A percentile compares a stretch with the other conserved stretches of the same genome.
phyloP scores from a whole-genome alignment of 1,140 invertebrate genomes.

The Leptopilina boulardi region DNA sequence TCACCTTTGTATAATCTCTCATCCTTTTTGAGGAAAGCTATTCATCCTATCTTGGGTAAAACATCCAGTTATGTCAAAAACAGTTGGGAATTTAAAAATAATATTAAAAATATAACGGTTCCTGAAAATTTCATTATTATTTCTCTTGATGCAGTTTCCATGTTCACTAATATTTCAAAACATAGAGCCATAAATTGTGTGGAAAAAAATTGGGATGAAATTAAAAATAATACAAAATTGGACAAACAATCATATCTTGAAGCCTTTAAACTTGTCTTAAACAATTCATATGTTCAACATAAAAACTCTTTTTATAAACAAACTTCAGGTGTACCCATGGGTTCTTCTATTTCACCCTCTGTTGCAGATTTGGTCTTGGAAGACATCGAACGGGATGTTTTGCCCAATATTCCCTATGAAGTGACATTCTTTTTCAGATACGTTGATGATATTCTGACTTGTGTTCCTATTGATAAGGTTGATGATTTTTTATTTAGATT shows the following conservation, averaged over 20 bases:
- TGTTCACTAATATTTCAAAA: neutral
- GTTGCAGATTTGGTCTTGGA: neutral
- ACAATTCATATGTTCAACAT: neutral
- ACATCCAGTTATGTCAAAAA: neutral
- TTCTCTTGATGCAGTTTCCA: neutral
- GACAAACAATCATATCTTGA: neutral
- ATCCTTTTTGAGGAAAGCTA: too few species aligned
- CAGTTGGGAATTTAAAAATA: neutral
- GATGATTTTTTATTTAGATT: conserved; percentile 1
- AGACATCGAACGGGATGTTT: neutral
- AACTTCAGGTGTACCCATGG: neutral
- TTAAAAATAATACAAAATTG: neutral
- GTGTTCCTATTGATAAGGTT: neutral
- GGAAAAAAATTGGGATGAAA: neutral
- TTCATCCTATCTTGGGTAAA: neutral
- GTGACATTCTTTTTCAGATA: neutral
- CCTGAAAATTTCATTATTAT: neutral
- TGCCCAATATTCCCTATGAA: neutral
- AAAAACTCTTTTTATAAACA: neutral
- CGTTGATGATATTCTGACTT: neutral
- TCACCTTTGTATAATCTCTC: too few species aligned
- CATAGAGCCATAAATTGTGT: neutral
- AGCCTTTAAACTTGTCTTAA: neutral
- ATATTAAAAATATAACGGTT: neutral
- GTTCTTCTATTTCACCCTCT: neutral